These are phyloP conservation scores for Pomatostomus ruficeps DNA, from an alignment of 2,113 vertebrate genomes.

Conservation along the genomic window DNA sequence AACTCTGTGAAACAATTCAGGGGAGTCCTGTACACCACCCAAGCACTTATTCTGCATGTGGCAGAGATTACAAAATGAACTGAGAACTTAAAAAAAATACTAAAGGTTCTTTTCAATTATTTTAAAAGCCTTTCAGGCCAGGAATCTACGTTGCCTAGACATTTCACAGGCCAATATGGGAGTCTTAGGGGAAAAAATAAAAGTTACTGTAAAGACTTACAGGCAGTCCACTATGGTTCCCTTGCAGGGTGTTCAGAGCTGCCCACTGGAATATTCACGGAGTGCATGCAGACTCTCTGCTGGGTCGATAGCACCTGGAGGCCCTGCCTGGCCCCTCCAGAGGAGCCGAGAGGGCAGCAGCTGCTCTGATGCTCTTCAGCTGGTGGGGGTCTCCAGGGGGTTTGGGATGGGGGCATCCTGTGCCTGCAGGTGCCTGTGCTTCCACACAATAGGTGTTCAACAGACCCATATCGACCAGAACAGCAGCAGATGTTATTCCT, in stretches of 20 bases:
- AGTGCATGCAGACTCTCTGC: background rate
- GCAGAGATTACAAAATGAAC: background rate
- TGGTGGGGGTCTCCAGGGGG: background rate
- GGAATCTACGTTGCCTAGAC: background rate
- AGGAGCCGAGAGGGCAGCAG: background rate
- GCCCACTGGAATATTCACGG: background rate
- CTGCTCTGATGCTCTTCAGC: background rate
- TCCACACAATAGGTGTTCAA: background rate
- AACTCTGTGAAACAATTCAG: background rate
- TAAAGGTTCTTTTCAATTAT: background rate
- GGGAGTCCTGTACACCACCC: background rate
- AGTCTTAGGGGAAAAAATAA: background rate
- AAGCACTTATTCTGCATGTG: background rate
- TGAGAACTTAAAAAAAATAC: background rate
- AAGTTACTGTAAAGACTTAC: background rate
- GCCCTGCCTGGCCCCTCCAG: rapidly evolving
- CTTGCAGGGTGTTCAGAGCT: background rate
- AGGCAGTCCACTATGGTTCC: background rate
- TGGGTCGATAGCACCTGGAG: rapidly evolving
- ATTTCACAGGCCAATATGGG: background rate
- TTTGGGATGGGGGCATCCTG: background rate
- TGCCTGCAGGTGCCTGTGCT: rapidly evolving
- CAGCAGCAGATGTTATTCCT: background rate
- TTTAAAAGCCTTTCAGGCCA: background rate
- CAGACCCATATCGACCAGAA: background rate